Evolutionary conservation across 2,797 vertebrate genomes (phyloP).

Genomic region (Bovichtus variegatus): DNA sequence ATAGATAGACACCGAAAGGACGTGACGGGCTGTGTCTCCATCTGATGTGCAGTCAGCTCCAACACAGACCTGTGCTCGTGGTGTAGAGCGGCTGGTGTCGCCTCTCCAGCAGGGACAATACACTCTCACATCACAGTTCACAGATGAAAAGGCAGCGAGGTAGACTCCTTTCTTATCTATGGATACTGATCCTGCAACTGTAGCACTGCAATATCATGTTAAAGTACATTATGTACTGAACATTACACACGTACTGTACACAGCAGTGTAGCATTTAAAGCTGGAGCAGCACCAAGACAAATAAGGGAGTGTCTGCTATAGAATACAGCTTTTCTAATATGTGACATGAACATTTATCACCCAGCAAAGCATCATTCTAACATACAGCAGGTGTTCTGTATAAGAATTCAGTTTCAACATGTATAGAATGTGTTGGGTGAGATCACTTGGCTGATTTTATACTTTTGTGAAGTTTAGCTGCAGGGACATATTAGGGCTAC

Average conservation of each 20-base stretch:
- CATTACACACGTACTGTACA: not conserved
- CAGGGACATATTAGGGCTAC: not conserved
- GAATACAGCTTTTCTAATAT: conserved; percentile 32
- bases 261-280: conserved; percentile 1
- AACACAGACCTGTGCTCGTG: conserved; percentile 46
- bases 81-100: conserved; percentile 41
- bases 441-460: not conserved
- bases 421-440: not conserved
- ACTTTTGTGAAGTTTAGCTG: not conserved
- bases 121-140: conserved; percentile 33
- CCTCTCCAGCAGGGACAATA: conserved; percentile 57
- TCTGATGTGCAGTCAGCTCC: conserved; percentile 19
- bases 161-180: conserved; percentile 11
- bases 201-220: conserved; percentile 18
- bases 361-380: conserved; percentile 1
- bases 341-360: conserved; percentile 47
- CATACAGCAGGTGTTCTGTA: not conserved
- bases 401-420: not conserved
- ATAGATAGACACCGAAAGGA: conserved; percentile 4
- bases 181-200: conserved; percentile 1
- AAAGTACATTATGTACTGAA: conserved; percentile 47
- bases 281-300: conserved; percentile 42
- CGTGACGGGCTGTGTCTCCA: not conserved
- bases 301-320: conserved; percentile 57
- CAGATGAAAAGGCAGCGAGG: conserved; percentile 28